phyloP scores from a whole-genome alignment of 1,140 invertebrate genomes.

The Chelonus insularis region DNA sequence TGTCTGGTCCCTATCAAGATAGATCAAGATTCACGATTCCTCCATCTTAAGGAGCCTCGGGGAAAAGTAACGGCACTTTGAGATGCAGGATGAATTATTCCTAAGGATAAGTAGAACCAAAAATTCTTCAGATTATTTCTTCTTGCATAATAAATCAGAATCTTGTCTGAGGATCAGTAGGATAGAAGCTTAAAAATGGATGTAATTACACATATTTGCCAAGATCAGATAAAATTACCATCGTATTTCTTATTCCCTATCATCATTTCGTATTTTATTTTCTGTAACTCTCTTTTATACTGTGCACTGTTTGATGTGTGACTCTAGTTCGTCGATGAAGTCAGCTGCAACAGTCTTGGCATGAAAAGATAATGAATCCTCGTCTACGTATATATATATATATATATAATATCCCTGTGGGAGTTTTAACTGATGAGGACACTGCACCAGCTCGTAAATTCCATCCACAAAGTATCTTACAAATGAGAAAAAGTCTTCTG shows the following conservation, averaged over 20 bases:
- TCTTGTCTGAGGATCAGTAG: neutral
- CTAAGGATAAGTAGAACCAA: slow-evolving; percentile 7
- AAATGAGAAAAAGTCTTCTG: no score
- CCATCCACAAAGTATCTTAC: neutral
- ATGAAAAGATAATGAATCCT: no score
- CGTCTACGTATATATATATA: no score
- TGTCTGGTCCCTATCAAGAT: slow-evolving; percentile 11
- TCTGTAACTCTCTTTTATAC: neutral
- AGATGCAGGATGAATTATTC: slow-evolving; percentile 5
- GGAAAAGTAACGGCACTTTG: no score
- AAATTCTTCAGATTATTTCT: slow-evolving; percentile 1
- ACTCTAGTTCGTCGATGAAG: neutral
- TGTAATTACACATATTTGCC: neutral
- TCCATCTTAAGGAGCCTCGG: neutral
- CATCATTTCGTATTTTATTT: neutral
- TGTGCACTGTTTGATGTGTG: neutral
- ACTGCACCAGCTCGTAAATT: neutral
- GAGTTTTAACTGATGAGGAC: no score
- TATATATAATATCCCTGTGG: no score
- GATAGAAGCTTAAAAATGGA: neutral
- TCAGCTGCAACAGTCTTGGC: slow-evolving; percentile 17
- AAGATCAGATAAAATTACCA: slow-evolving; percentile 1
- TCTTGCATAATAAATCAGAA: neutral
- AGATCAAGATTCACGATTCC: slow-evolving; percentile 2
- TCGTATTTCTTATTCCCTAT: neutral